These are phyloP conservation scores for Myrmecobius fasciatus DNA, from an alignment of 2,113 vertebrate genomes.

Conservation along the genomic window DNA sequence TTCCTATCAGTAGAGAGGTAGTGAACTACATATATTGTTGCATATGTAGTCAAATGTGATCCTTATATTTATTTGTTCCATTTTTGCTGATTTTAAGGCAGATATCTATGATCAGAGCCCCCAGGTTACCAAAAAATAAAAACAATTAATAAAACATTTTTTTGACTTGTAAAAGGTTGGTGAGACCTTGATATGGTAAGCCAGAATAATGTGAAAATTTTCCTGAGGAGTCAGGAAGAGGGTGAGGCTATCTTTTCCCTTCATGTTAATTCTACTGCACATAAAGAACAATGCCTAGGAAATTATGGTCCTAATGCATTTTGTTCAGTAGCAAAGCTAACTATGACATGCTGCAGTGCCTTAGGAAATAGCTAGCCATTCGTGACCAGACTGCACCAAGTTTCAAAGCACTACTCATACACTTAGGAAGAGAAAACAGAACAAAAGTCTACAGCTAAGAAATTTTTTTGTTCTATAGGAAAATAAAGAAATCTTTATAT, in stretches of 20 bases:
- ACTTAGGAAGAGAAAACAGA: background rate
- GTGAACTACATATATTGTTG: background rate
- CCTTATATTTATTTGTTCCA: background rate
- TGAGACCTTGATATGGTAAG: background rate
- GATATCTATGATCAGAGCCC: background rate
- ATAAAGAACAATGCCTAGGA: conserved; percentile 33
- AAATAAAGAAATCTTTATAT: background rate
- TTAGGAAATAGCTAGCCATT: conserved; percentile 13
- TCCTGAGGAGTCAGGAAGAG: background rate
- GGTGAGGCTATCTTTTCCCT: background rate
- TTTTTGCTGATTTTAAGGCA: background rate
- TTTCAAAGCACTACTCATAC: background rate
- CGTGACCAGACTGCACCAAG: accelerated
- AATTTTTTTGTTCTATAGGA: background rate
- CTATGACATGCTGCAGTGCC: conserved; percentile 36
- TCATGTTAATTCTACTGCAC: conserved; percentile 19
- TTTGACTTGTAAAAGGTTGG: background rate
- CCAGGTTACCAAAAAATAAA: background rate
- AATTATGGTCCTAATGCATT: background rate
- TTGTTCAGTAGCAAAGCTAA: conserved; percentile 19
- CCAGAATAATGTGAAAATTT: background rate
- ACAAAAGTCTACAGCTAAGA: background rate
- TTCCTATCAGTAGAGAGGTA: background rate
- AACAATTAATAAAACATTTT: background rate
- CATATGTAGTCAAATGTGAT: background rate